Evolutionary conservation across 2,113 vertebrate genomes (phyloP).

Genomic region (Chloropsis hardwickii): DNA sequence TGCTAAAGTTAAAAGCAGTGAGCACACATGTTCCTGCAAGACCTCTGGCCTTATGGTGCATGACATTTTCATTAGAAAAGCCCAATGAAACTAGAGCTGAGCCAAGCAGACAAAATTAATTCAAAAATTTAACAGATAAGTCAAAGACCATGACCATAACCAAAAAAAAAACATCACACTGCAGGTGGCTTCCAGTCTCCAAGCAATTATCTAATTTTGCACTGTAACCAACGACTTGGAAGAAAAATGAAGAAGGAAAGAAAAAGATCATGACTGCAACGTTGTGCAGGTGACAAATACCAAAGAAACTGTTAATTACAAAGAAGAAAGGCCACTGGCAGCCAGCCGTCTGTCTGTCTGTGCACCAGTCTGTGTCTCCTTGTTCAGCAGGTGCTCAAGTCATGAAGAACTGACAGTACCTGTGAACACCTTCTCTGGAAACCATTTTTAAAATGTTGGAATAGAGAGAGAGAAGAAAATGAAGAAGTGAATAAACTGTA

Average conservation of each 20-base stretch:
- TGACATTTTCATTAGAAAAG: not conserved
- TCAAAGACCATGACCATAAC: not conserved
- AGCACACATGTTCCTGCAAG: not conserved
- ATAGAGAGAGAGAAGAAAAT: not conserved
- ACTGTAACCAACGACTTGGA: not conserved
- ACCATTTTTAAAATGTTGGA: rapidly evolving
- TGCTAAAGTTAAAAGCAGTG: not conserved
- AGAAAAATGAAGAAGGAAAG: not conserved
- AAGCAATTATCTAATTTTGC: not conserved
- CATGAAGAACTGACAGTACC: not conserved
- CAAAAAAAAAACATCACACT: not conserved
- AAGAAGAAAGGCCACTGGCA: not conserved
- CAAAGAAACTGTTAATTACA: not conserved
- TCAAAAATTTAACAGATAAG: not conserved
- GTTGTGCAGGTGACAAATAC: not conserved
- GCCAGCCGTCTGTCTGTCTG: not conserved
- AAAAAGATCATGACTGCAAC: not conserved
- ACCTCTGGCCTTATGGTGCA: not conserved
- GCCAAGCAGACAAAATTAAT: not conserved
- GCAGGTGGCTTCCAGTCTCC: not conserved
- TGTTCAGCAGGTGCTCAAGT: not conserved
- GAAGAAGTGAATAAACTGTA: not conserved
- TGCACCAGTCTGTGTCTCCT: not conserved
- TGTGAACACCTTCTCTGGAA: not conserved
- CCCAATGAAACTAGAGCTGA: not conserved